Base-by-base conservation (phyloP, 1,140 invertebrate species). In the Tetranychus cinnabarinus region DNA sequence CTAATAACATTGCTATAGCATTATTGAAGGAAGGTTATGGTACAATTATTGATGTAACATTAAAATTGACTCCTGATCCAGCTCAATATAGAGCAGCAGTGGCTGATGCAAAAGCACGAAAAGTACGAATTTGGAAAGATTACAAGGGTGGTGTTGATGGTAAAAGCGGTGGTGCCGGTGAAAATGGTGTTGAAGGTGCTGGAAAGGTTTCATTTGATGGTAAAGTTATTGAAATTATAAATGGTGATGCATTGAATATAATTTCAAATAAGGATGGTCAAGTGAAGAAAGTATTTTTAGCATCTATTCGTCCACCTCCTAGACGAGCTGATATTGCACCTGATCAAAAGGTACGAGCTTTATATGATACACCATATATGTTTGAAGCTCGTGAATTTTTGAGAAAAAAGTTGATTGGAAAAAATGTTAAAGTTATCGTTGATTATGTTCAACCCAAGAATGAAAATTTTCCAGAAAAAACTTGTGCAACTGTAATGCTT, bases 321-420 rank as follows among this genome's bases (percentile, higher is more conserved):
- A 35, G 42, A 37, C 34, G 34, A 45, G 60, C 15, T 39, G 23
- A 55, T 45, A 7, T 31, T 36, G 56, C 52, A 45, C 8, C 55
- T 12, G 56, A 55, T 42, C 48, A 64, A 56, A 58, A 61, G 77
- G 82, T 84, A 68, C 77, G 86, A 63, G 88, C 90, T 1, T 77
- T 98, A 0, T 99, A 97, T 71, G 93, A 98, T 68, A 86, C 97
- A 68, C 93, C 93, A 6, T 93, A 85, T 79, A 90, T 98, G 86
- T 96, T 86, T 72, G 93, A 98, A 72, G 92, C 92, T 0, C 79
- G 96, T 63, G 96, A 99, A 76, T 97, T 89, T 70, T 75, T 99
- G 3, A 79, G 96, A 37, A 97, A 96, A 69, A 91, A 92, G 71
- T 76, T 97, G 0, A 86, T 98, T 70, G 89, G 91, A 2, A 97